Conservation (phyloP, 2,113 vertebrate species). For the Ramphastos sulfuratus region DNA sequence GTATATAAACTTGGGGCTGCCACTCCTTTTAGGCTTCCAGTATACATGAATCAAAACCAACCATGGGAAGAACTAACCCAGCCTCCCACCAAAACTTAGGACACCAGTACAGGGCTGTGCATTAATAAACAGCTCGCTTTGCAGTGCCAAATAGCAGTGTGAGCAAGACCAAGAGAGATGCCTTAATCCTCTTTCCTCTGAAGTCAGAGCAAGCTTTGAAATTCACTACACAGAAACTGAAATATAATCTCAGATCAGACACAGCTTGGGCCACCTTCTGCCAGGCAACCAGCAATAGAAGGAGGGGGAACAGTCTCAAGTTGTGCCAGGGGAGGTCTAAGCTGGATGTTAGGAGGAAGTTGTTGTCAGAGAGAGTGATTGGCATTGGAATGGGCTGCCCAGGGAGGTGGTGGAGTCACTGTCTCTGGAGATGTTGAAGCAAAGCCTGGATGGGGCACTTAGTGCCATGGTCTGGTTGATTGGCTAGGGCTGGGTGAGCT, state of each 20-base stretch:
- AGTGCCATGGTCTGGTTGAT: too few relatives aligned
- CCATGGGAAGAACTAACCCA: background rate
- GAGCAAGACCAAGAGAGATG: background rate
- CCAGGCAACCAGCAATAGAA: too few relatives aligned
- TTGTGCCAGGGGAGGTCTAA: too few relatives aligned
- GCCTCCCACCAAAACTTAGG: background rate
- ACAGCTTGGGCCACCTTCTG: background rate
- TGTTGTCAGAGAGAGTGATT: too few relatives aligned
- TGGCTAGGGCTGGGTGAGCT: too few relatives aligned
- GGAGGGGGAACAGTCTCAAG: too few relatives aligned
- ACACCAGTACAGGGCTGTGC: accelerated
- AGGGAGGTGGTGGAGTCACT: too few relatives aligned
- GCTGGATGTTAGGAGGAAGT: too few relatives aligned
- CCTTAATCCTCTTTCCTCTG: background rate
- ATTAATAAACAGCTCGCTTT: background rate
- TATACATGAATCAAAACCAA: background rate
- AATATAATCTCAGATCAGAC: background rate
- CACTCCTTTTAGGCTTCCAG: background rate
- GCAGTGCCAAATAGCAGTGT: background rate
- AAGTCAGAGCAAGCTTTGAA: background rate
- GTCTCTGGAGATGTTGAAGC: too few relatives aligned
- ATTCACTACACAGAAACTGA: background rate
- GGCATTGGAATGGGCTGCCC: too few relatives aligned
- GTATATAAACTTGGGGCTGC: background rate
- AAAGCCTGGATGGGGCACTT: too few relatives aligned